A percentile compares a stretch with the other conserved stretches of the same genome.
These are phyloP conservation scores for Verasper variegatus DNA, from an alignment of 2,113 vertebrate genomes.

Conservation along the genomic window DNA sequence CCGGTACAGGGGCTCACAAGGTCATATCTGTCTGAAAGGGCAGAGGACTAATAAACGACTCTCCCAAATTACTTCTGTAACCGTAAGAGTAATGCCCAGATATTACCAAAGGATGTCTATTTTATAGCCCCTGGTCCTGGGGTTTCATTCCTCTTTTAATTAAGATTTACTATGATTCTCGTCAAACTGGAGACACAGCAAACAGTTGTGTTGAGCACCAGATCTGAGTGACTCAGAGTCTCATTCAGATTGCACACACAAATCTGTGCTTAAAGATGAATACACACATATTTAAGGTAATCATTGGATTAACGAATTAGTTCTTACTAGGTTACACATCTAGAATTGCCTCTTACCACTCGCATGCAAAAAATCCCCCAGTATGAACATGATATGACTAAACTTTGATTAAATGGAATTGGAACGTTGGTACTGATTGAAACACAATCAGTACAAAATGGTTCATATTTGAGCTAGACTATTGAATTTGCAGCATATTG, in stretches of 20 bases:
- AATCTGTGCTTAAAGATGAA: constrained; percentile 5
- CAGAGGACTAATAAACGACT: constrained; percentile 70
- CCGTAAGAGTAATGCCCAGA: constrained; percentile 66
- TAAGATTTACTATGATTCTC: constrained; percentile 50
- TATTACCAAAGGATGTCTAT: constrained; percentile 60
- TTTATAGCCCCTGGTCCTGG: constrained; percentile 46
- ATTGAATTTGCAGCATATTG: background rate
- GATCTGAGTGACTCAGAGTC: constrained; percentile 15
- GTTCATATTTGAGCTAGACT: background rate
- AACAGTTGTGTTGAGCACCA: constrained; percentile 24
- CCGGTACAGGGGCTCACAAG: constrained; percentile 63
- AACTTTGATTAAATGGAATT: constrained; percentile 16
- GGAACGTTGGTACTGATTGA: background rate
- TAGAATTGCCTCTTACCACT: background rate
- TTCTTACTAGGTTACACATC: constrained; percentile 12
- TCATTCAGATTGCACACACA: background rate
- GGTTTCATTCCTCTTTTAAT: constrained; percentile 61
- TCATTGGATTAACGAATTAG: constrained; percentile 12
- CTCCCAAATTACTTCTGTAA: constrained; percentile 66
- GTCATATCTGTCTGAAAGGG: constrained; percentile 75
- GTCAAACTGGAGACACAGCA: constrained; percentile 34
- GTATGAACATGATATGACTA: background rate
- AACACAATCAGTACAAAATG: background rate
- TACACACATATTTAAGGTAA: background rate
- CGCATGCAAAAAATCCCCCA: background rate